A percentile compares a stretch with the other conserved stretches of the same genome.
phyloP scores from a whole-genome alignment of 2,797 vertebrate species.

The Sebastes wilsoni region DNA sequence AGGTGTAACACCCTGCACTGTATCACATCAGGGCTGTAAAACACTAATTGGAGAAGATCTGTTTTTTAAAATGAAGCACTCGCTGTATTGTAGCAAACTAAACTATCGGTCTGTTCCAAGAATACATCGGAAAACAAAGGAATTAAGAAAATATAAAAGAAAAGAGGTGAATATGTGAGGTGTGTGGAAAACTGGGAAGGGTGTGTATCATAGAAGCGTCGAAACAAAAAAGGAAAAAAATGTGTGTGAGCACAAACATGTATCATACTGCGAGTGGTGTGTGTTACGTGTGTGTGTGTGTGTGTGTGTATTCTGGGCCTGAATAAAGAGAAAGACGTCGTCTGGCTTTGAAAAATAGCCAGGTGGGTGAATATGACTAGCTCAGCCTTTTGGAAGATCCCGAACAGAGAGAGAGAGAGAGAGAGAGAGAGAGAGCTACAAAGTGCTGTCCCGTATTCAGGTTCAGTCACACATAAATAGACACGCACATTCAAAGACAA shows the following conservation, averaged over 20 bases:
- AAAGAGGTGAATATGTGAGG: background rate
- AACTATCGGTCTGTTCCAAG: background rate
- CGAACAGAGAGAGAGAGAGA: constrained; percentile 44
- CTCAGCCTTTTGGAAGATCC: constrained; percentile 77
- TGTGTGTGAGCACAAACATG: background rate
- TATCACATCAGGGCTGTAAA: background rate
- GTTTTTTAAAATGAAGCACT: background rate
- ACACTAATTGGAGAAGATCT: background rate
- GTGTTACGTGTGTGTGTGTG: background rate
- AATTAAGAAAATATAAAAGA: background rate
- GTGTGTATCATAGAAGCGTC: background rate
- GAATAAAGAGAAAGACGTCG: constrained; percentile 67
- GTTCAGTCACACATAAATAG: background rate
- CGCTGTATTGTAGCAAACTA: background rate
- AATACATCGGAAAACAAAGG: constrained; percentile 1
- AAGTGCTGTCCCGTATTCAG: background rate
- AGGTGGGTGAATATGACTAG: constrained; percentile 76
- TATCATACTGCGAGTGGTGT: background rate
- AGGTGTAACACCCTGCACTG: background rate
- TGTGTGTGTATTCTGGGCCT: constrained; percentile 28
- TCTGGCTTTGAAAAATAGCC: constrained; percentile 79
- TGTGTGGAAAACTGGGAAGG: background rate
- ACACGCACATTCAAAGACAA: background rate
- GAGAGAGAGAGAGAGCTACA: constrained; percentile 23
- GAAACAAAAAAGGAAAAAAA: background rate